Conservation (phyloP, 2,888 invertebrate genomes). For the Phorcus lineatus region DNA sequence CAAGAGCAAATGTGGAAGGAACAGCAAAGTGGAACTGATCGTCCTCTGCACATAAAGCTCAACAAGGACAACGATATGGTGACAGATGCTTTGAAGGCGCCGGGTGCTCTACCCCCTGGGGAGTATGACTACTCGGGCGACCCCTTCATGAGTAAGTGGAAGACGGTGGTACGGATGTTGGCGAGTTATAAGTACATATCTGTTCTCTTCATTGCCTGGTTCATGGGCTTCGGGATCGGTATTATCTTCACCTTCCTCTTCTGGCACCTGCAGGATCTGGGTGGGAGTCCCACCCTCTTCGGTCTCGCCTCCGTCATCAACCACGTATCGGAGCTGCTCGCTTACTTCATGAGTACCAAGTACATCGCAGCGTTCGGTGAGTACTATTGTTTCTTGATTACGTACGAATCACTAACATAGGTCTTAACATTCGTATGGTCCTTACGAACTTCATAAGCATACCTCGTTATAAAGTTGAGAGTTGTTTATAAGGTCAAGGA, state of each 20-base stretch:
- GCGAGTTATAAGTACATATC: conserved; percentile 88
- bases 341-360: conserved; percentile 97
- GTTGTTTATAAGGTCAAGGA: too few relatives aligned
- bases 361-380: conserved; percentile 93
- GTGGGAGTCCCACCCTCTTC: conserved; percentile 96
- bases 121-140: conserved; percentile 52
- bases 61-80: conserved; percentile 65
- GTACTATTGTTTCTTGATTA: conserved; percentile 32
- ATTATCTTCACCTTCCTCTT: conserved; percentile 98
- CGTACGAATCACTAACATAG: too few relatives aligned
- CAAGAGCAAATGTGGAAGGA: conserved; percentile 15
- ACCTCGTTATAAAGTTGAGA: too few relatives aligned
- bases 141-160: conserved; percentile 82
- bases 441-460: too few relatives aligned
- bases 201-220: conserved; percentile 96
- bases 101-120: conserved; percentile 42
- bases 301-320: conserved; percentile 99
- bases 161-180: conserved; percentile 91
- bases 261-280: conserved; percentile 92
- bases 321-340: conserved; percentile 98
- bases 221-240: conserved; percentile 99
- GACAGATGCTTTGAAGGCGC: conserved; percentile 61
- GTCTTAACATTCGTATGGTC: too few relatives aligned
- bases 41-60: conserved; percentile 75
- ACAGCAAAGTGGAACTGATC: conserved; percentile 75